phyloP scores from a whole-genome alignment of 1,140 invertebrate genomes.

The Nylanderia fulva region DNA sequence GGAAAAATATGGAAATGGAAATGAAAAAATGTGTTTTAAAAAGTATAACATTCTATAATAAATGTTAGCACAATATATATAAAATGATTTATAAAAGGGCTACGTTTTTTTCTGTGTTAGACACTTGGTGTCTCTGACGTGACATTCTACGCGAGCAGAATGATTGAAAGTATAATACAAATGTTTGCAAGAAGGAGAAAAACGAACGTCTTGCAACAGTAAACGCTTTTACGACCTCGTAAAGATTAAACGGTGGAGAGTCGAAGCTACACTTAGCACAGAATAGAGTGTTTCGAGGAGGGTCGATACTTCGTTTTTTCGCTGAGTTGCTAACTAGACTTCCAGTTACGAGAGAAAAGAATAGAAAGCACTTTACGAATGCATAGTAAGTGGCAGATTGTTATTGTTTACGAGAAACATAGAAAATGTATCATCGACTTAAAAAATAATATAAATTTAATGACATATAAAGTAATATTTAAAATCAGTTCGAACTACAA shows the following conservation, averaged over 20 bases:
- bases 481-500: no score
- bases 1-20: no score
- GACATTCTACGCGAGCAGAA: neutral
- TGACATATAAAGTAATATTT: no score
- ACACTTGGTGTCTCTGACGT: neutral
- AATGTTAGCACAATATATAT: neutral
- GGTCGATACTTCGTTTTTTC: conserved; percentile 21
- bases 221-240: conserved; percentile 72
- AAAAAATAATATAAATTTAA: neutral
- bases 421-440: neutral
- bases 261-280: conserved; percentile 20
- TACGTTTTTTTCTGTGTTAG: neutral
- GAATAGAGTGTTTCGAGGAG: conserved; percentile 7
- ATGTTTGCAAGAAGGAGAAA: conserved; percentile 3
- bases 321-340: neutral
- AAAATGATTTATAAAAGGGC: neutral
- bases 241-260: conserved; percentile 69
- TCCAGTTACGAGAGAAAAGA: neutral
- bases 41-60: neutral
- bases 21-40: neutral
- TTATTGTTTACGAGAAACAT: neutral
- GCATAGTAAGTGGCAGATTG: neutral
- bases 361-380: neutral
- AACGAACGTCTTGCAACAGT: conserved; percentile 46
- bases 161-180: conserved; percentile 53